Base-by-base conservation (phyloP, 1,140 invertebrate species). In the Maconellicoccus hirsutus region DNA sequence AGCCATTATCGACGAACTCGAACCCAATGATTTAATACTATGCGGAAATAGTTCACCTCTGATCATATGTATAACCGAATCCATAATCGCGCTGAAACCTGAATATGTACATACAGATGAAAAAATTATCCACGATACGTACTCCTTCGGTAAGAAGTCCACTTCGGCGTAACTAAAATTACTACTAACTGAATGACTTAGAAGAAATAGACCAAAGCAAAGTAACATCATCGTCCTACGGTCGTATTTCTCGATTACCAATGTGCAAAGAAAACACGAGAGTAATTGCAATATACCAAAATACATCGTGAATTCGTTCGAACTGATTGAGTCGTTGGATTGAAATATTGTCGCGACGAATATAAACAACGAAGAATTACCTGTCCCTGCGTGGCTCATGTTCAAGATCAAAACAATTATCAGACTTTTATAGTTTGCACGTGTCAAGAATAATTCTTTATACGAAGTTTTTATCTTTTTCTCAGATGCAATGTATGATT, bases 21-120 rank as follows among this genome's bases (percentile, higher is more conserved):
- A 79, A 0, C 85, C 84, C 0, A 81, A 76, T 0, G 83, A 82
- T 75, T 86, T 87, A 0, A 86, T 81, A 73, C 85, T 85, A 0
- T 84, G 84, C 0, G 86, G 82, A 74, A 86, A 86, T 12, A 87
- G 72, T 77, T 87, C 86, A 0, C 84, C 84, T 70, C 86, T 80
- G 78, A 86, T 80, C 74, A 86, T 82, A 23, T 86, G 75, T 70
- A 85, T 86, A 0, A 85, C 79, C n/a, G 86, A 73, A 26, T 84
- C 85, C 22, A 86, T 1, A 12, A 84, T 75, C 0, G 83, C 81
- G 69, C 84, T 83, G 16, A 52, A 80, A 66, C 7, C 84, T 76
- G 0, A 86, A 76, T 25, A 84, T 83, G n/a, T n/a, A n/a, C n/a
- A n/a, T n/a, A n/a, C n/a, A n/a, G n/a, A n/a, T n/a, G n/a, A n/a